Conservation (phyloP, 2,888 invertebrate genomes). For the Serrognathus titanus region DNA sequence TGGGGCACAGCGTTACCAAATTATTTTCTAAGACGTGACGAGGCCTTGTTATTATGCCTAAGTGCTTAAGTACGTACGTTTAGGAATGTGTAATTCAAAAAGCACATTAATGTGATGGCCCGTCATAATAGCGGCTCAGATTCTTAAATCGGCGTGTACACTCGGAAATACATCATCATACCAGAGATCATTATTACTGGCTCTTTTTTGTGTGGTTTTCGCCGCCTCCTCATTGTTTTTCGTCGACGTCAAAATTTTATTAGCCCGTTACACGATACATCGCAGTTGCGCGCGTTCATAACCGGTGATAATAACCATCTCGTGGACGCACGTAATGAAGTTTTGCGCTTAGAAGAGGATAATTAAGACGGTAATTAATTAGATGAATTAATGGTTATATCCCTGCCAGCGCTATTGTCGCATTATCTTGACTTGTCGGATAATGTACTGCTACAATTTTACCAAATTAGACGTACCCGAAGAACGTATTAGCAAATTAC, state of each 20-base stretch:
- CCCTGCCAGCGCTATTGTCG: conserved; percentile 23
- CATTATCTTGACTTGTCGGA: conserved; percentile 16
- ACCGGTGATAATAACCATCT: not conserved
- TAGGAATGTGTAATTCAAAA: conserved; percentile 12
- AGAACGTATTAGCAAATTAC: too few species aligned
- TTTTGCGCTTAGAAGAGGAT: conserved; percentile 25
- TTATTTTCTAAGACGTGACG: too few species aligned
- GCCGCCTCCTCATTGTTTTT: not conserved
- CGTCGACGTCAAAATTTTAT: not conserved
- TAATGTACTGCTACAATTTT: not conserved
- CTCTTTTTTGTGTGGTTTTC: too few species aligned
- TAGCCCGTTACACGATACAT: not conserved
- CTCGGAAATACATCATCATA: too few species aligned
- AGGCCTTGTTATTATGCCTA: too few species aligned
- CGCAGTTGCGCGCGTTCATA: not conserved
- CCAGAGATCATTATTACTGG: too few species aligned
- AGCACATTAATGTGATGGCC: not conserved
- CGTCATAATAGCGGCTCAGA: not conserved
- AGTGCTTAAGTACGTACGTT: conserved; percentile 4
- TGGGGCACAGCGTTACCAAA: too few species aligned
- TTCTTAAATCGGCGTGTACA: too few species aligned
- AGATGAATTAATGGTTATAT: conserved; percentile 31
- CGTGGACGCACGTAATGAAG: conserved; percentile 19
- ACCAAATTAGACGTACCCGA: not conserved
- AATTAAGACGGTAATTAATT: conserved; percentile 34